Conservation (phyloP, 1,140 invertebrate genomes). For the Homalodisca vitripennis region DNA sequence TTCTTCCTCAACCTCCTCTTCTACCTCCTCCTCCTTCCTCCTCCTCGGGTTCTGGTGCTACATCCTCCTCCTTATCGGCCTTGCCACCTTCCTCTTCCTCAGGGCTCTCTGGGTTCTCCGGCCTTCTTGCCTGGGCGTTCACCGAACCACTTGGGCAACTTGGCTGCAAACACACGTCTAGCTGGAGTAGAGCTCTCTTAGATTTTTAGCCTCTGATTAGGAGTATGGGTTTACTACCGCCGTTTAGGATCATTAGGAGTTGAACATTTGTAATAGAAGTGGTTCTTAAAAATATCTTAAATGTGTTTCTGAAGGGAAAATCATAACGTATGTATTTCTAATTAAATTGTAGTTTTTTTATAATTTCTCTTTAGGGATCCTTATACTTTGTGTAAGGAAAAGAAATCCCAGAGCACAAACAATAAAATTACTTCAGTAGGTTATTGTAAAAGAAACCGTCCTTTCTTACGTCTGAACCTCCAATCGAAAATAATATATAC, state of each 20-base stretch:
- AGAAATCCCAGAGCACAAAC: no score
- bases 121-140: slow-evolving; percentile 89
- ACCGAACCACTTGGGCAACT: slow-evolving; percentile 91
- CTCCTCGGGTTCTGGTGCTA: slow-evolving; percentile 29
- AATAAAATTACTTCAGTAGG: no score
- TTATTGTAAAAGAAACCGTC: no score
- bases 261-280: background rate
- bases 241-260: background rate
- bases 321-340: background rate
- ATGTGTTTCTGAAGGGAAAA: background rate
- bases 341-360: background rate
- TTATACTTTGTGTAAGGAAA: no score
- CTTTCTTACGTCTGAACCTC: no score
- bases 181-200: background rate
- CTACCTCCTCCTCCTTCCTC: slow-evolving; percentile 38
- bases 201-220: background rate
- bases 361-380: no score
- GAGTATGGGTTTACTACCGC: background rate
- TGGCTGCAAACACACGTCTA: slow-evolving; percentile 56
- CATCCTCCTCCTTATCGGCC: slow-evolving; percentile 30
- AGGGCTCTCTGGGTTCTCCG: slow-evolving; percentile 78
- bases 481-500: no score
- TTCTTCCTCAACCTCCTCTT: slow-evolving; percentile 38
- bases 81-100: slow-evolving; percentile 70
- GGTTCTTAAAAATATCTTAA: background rate